Conservation (phyloP, 2,797 vertebrate species). For the Neomorphus geoffroyi region DNA sequence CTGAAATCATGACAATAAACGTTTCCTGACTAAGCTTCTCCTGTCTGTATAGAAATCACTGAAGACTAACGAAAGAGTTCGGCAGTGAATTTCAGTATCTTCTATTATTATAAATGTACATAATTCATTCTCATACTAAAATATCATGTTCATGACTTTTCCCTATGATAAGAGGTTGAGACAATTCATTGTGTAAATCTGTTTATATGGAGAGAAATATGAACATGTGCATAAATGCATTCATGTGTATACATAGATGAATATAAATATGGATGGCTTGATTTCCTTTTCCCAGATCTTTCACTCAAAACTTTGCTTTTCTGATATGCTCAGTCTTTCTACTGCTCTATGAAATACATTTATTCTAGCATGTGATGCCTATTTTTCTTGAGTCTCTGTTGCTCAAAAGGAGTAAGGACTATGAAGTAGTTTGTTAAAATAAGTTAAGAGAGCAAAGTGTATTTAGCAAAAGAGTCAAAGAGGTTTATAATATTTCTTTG, state of each 20-base stretch:
- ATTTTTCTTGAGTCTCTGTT: neutral
- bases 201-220: neutral
- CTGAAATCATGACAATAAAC: neutral
- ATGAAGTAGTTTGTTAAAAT: neutral
- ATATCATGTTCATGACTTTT: neutral
- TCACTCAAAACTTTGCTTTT: neutral
- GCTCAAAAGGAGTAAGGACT: neutral
- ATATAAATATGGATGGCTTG: neutral
- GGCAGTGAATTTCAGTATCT: neutral
- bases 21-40: neutral
- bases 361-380: neutral
- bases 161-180: neutral
- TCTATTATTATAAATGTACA: neutral
- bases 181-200: neutral
- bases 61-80: neutral
- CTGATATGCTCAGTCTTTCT: neutral
- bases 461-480: neutral
- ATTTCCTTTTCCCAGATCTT: neutral
- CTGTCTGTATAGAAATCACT: neutral
- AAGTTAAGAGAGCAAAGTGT: neutral
- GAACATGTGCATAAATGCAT: neutral
- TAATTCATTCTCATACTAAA: neutral
- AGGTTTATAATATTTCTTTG: neutral
- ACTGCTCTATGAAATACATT: neutral
- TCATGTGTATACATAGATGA: neutral